Evolutionary conservation across 2,113 vertebrate genomes (phyloP).

Genomic region (Ondatra zibethicus): DNA sequence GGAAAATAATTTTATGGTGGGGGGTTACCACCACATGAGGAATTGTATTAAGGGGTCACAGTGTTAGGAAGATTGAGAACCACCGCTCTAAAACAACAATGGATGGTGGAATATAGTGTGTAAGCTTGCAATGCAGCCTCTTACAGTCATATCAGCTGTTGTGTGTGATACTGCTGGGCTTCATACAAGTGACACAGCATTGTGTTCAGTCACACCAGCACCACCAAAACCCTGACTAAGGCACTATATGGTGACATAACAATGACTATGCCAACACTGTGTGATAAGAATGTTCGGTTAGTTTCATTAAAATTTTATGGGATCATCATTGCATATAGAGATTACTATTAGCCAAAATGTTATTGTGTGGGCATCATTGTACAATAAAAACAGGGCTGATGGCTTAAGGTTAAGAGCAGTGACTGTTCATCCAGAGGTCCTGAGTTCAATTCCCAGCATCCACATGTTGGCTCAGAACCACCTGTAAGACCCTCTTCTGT

Average conservation of each 20-base stretch:
- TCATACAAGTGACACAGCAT: not conserved
- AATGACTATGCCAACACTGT: not conserved
- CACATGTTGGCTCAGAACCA: too few species aligned
- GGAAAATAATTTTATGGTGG: not conserved
- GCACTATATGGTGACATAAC: not conserved
- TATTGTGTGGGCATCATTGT: fast-evolving
- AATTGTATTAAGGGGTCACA: not conserved
- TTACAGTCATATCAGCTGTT: not conserved
- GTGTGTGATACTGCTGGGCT: too few species aligned
- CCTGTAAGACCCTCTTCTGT: too few species aligned
- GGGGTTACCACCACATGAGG: not conserved
- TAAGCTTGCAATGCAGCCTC: not conserved
- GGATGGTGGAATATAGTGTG: not conserved
- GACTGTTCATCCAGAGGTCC: too few species aligned
- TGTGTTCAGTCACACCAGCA: not conserved
- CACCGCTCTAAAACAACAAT: not conserved
- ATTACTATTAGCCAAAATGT: too few species aligned
- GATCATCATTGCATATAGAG: not conserved
- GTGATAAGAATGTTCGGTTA: not conserved
- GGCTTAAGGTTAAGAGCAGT: too few species aligned
- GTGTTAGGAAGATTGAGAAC: not conserved
- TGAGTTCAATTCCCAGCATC: too few species aligned
- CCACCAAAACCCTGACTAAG: not conserved
- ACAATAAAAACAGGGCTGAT: not conserved
- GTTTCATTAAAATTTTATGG: not conserved